Evolutionary conservation across 2,888 invertebrate genomes (phyloP), one percentile per base, ranked within the genome.

Genomic region (Junonia oenone): DNA sequence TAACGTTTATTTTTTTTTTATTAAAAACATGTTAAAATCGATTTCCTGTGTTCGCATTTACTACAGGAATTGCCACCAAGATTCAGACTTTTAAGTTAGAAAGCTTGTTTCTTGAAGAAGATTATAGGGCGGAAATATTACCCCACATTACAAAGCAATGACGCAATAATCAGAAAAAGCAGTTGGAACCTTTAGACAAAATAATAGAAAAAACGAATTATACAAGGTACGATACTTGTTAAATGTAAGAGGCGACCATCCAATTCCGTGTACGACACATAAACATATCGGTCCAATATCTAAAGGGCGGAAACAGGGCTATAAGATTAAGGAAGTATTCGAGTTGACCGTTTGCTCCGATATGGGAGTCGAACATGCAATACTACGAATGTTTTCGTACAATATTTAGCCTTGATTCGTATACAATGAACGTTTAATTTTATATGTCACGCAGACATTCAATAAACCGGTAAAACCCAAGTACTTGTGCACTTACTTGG

Each of bases 281-380:
- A 57, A 52, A 45, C 37, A 26, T 54, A 54, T 35, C 47, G 37
- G 35, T 13, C 46, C 49, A 45, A 54, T 54, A 38, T 56, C 45
- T 52, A 57, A 37, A 11, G 38, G 59, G 47, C 40, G 33, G 48
- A 55, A 55, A 38, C 57, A 54, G 33, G 38, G 38, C 45, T 59
- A 33, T 59, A 29, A 46, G 52, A 46, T 52, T 52, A 38, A 37
- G 59, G 57, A 60, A 60, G 45, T 57, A 54, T 57, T 60, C 38
- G 27, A 35, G 22, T 35, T 56, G 37, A 52, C 37, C 35, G 35
- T 37, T 52, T 17, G 29, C 19, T 13, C 31, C 38, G 53, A 53
- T 48, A 53, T 31, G 47, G 46, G 22, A 38, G 27, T 40, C 26
- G 38, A 46, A 31, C 47, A 47, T 47, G 47, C 53, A 47, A 53